A percentile compares a stretch with the other conserved stretches of the same genome.
Conservation (phyloP, 1,140 invertebrate genomes). For the Varroa destructor region DNA sequence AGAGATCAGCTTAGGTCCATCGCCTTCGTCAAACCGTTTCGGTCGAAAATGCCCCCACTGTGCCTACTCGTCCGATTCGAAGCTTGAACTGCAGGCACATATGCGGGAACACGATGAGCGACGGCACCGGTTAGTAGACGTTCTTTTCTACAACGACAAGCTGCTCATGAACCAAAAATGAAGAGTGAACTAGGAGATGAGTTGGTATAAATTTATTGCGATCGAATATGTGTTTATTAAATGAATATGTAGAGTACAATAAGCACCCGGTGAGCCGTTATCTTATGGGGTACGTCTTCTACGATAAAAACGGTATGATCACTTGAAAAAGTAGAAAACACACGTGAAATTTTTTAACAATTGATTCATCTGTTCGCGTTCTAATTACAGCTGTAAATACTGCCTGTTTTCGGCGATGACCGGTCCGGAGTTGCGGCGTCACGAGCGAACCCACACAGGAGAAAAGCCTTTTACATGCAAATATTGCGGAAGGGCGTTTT, state of each 20-base stretch:
- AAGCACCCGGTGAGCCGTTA: too few relatives aligned
- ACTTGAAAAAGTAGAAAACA: too few relatives aligned
- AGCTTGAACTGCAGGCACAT: slow-evolving; percentile 14
- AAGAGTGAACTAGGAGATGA: too few relatives aligned
- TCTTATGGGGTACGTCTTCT: too few relatives aligned
- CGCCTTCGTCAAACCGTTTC: slow-evolving; percentile 21
- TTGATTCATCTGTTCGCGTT: too few relatives aligned
- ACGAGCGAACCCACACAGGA: slow-evolving; percentile 35
- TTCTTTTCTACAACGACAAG: too few relatives aligned
- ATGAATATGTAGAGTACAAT: too few relatives aligned
- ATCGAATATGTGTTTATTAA: too few relatives aligned
- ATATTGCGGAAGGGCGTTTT: slow-evolving; percentile 43
- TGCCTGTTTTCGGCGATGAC: slow-evolving; percentile 18
- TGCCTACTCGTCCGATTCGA: slow-evolving; percentile 19
- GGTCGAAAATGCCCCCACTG: slow-evolving; percentile 19
- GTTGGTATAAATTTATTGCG: too few relatives aligned
- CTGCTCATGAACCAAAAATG: too few relatives aligned
- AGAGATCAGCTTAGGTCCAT: slow-evolving; percentile 18
- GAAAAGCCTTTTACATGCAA: slow-evolving; percentile 44
- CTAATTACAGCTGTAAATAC: neutral
- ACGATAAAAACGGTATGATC: too few relatives aligned
- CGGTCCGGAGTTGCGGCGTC: slow-evolving; percentile 20
- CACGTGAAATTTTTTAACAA: too few relatives aligned
- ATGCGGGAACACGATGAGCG: slow-evolving; percentile 22
- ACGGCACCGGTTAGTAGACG: neutral